Evolutionary conservation across 2,888 invertebrate species (phyloP).

Genomic region (Notocelia uddmanniana): DNA sequence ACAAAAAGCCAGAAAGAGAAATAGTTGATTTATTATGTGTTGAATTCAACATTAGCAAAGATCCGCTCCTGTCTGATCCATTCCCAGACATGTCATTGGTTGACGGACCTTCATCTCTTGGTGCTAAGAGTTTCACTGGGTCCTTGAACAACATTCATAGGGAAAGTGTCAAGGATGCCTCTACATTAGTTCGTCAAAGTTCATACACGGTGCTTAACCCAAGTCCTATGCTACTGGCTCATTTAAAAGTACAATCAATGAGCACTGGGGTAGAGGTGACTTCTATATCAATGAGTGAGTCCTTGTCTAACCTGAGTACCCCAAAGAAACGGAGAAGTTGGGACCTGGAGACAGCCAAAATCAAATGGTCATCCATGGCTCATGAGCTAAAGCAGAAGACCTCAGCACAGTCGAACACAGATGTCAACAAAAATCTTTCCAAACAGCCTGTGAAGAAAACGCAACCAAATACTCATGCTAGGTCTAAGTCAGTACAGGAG

Average conservation of each 20-base stretch:
- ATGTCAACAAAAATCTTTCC: constrained; percentile 41
- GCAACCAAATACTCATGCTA: constrained; percentile 51
- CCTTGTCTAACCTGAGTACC: constrained; percentile 68
- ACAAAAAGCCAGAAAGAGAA: constrained; percentile 45
- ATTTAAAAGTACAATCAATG: constrained; percentile 83
- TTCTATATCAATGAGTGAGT: constrained; percentile 83
- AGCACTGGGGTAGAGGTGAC: constrained; percentile 78
- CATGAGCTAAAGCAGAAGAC: constrained; percentile 68
- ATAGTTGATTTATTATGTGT: constrained; percentile 53
- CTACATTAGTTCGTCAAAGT: constrained; percentile 88
- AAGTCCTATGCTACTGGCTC: constrained; percentile 90
- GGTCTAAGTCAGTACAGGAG: constrained; percentile 59
- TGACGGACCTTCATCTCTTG: constrained; percentile 68
- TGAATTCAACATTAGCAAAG: constrained; percentile 56
- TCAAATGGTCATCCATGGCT: constrained; percentile 83
- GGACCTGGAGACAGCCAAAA: constrained; percentile 80
- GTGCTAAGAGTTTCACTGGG: constrained; percentile 76
- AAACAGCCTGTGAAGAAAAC: constrained; percentile 53
- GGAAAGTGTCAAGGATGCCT: constrained; percentile 62
- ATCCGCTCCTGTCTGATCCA: constrained; percentile 51
- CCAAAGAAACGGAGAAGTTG: constrained; percentile 78
- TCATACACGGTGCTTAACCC: constrained; percentile 93
- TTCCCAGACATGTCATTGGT: constrained; percentile 56
- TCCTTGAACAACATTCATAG: constrained; percentile 78
- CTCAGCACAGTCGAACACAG: constrained; percentile 42